Conservation (phyloP, 23 tunicate species). For the Styela clava region DNA sequence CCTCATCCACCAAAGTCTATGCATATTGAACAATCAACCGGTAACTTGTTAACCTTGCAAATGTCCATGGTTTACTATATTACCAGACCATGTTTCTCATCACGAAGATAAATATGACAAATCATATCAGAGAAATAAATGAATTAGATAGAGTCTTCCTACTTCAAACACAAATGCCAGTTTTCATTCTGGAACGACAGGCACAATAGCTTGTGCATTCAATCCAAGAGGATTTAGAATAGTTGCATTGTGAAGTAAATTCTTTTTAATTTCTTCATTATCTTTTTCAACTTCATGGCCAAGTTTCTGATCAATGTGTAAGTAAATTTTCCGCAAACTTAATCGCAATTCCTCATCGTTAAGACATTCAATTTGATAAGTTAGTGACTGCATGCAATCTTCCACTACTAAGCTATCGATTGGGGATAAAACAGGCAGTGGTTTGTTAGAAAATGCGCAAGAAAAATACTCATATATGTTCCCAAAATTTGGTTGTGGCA, state of each 20-base stretch:
- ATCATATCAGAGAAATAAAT: too few species aligned
- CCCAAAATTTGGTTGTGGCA: constrained; percentile 56
- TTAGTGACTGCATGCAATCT: constrained; percentile 66
- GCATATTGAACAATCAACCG: too few species aligned
- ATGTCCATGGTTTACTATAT: too few species aligned
- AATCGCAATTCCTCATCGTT: constrained; percentile 51
- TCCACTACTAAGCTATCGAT: constrained; percentile 54
- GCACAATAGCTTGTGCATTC: constrained; percentile 50
- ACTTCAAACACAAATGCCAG: too few species aligned
- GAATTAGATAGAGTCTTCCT: too few species aligned
- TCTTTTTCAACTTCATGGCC: constrained; percentile 32
- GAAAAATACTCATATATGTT: constrained; percentile 60
- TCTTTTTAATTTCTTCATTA: constrained; percentile 33
- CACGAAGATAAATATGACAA: too few species aligned
- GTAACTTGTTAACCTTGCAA: too few species aligned
- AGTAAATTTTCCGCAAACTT: constrained; percentile 37
- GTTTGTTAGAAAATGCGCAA: constrained; percentile 37
- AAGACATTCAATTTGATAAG: constrained; percentile 51
- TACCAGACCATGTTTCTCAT: too few species aligned
- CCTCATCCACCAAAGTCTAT: too few species aligned
- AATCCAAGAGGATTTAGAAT: constrained; percentile 63
- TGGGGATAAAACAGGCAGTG: constrained; percentile 57
- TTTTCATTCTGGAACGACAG: constrained; percentile 22
- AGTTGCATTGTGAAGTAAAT: constrained; percentile 25
- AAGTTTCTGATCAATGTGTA: constrained; percentile 23